A percentile compares a stretch with the other conserved stretches of the same genome.
phyloP scores from a whole-genome alignment of 2,888 invertebrate genomes.

The Tupiocoris notatus region DNA sequence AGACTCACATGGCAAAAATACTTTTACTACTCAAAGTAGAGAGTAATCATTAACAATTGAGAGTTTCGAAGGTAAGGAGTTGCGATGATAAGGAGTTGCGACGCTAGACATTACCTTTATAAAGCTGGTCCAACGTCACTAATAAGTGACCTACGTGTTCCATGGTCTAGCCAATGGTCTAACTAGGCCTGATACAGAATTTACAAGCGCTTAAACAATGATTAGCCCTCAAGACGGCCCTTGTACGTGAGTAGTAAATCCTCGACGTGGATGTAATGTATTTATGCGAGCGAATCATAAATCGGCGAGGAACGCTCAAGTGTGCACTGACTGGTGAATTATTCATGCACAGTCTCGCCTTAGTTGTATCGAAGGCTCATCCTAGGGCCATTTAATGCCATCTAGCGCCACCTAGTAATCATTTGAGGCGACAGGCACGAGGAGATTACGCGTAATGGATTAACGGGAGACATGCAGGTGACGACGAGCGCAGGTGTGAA shows the following conservation, averaged over 20 bases:
- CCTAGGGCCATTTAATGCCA: neutral
- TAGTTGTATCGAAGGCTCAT: neutral
- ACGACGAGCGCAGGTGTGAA: conserved; percentile 5
- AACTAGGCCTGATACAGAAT: conserved; percentile 4
- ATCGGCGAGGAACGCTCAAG: conserved; percentile 7
- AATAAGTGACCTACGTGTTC: no score
- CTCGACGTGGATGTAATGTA: neutral
- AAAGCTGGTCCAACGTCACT: no score
- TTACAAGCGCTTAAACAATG: conserved; percentile 18
- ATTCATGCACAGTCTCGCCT: conserved; percentile 4
- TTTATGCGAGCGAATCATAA: conserved; percentile 24
- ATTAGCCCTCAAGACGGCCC: conserved; percentile 12
- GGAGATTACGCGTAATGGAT: conserved; percentile 23
- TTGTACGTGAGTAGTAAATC: neutral
- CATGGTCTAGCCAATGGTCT: no score
- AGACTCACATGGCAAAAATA: no score
- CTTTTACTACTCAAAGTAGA: no score
- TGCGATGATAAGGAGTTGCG: no score
- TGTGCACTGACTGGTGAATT: neutral
- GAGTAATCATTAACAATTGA: no score
- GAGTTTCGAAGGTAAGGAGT: no score
- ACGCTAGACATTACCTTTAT: no score
- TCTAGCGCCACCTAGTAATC: neutral
- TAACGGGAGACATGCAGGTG: conserved; percentile 6
- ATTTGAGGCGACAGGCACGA: neutral